phyloP scores from a whole-genome alignment of 2,797 vertebrate species.

The Enteromius trimaculatus region DNA sequence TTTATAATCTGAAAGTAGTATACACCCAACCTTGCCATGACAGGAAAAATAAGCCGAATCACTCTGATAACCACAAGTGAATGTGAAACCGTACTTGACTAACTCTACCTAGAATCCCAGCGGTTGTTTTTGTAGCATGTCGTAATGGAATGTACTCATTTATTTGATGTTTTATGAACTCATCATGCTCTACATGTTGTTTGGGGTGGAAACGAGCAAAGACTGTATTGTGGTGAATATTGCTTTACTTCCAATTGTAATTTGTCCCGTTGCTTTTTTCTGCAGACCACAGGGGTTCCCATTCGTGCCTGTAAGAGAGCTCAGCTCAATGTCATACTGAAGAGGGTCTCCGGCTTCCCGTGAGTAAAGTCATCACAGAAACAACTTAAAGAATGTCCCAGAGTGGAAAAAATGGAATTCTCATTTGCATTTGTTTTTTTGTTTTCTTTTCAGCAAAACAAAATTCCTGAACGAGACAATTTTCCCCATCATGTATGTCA shows the following conservation, averaged over 20 bases:
- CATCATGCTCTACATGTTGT: not conserved
- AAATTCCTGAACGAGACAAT: slow-evolving; percentile 77
- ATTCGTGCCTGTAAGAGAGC: slow-evolving; percentile 84
- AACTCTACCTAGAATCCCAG: not conserved
- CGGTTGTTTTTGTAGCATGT: not conserved
- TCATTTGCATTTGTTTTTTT: not conserved
- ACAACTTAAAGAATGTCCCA: not conserved
- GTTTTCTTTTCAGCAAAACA: slow-evolving; percentile 69
- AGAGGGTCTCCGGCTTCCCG: slow-evolving; percentile 79
- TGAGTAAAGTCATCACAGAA: slow-evolving; percentile 65
- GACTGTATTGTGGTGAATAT: not conserved
- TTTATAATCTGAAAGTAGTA: slow-evolving; percentile 11
- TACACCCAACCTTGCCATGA: not conserved
- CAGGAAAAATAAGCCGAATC: not conserved
- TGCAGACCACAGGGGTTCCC: slow-evolving; percentile 80
- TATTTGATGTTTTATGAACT: not conserved
- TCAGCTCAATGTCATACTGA: slow-evolving; percentile 82
- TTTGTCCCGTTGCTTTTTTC: not conserved
- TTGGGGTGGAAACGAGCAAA: not conserved
- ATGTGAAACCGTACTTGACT: not conserved
- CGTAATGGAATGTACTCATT: not conserved
- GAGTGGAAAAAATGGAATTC: not conserved
- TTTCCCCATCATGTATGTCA: slow-evolving; percentile 86
- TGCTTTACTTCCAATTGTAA: not conserved
- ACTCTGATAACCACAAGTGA: not conserved